Evolutionary conservation across 2,113 vertebrate species (phyloP).

Genomic region (Mungos mungo): DNA sequence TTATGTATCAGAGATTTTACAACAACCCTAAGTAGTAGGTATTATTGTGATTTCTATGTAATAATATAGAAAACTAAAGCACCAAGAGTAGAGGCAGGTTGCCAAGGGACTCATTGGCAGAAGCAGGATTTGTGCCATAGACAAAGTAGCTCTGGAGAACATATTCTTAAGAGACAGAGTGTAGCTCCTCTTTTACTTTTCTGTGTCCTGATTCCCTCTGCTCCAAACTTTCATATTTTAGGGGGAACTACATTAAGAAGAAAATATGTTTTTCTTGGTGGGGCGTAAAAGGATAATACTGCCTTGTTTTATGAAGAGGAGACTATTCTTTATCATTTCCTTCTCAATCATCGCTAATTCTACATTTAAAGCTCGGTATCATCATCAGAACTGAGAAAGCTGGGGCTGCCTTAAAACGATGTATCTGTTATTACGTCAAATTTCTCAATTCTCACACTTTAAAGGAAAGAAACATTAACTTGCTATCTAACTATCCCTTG

Average conservation of each 20-base stretch:
- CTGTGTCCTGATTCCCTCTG: accelerated
- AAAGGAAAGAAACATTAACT: background rate
- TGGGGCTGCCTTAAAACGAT: background rate
- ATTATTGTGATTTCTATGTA: background rate
- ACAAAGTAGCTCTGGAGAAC: background rate
- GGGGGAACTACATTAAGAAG: background rate
- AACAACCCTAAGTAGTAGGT: accelerated
- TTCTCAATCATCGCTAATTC: background rate
- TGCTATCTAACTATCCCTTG: background rate
- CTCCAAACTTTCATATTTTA: background rate
- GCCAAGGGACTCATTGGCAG: background rate
- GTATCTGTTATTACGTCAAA: background rate
- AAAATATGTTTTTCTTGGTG: background rate
- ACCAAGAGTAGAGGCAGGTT: background rate
- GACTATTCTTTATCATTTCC: background rate
- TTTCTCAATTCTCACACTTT: background rate
- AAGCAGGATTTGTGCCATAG: background rate
- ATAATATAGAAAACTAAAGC: background rate
- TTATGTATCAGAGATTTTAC: background rate
- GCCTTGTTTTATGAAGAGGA: accelerated
- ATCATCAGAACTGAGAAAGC: background rate
- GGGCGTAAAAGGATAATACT: background rate
- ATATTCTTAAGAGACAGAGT: accelerated
- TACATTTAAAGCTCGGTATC: background rate
- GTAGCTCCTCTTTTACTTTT: background rate